Evolutionary conservation across 2,113 vertebrate genomes (phyloP).

Genomic region (Dipodomys stephensi): DNA sequence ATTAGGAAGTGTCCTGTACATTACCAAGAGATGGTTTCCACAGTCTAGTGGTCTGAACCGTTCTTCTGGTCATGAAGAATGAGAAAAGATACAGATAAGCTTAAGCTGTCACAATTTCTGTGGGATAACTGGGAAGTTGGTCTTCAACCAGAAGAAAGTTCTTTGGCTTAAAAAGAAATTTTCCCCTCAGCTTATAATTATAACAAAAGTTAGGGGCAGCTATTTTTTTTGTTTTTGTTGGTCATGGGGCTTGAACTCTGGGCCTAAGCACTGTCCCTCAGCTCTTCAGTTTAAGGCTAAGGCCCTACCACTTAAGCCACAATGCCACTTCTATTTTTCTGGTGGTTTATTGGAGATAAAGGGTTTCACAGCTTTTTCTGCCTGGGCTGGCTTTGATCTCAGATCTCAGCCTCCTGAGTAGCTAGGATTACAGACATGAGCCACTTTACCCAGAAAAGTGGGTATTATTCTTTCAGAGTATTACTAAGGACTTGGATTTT

Average conservation of each 20-base stretch:
- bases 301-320: too few relatives aligned
- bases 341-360: too few relatives aligned
- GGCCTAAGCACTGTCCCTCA: too few relatives aligned
- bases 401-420: too few relatives aligned
- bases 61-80: background rate
- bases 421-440: too few relatives aligned
- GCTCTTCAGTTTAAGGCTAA: too few relatives aligned
- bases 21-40: background rate
- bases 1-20: background rate
- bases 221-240: background rate
- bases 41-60: background rate
- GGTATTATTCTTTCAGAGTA: background rate
- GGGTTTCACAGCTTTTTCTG: too few relatives aligned
- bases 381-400: too few relatives aligned
- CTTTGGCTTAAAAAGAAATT: conserved; percentile 10
- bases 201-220: background rate
- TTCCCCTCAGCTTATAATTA: background rate
- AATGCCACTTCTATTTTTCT: too few relatives aligned
- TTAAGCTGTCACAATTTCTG: conserved; percentile 12
- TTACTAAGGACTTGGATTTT: background rate
- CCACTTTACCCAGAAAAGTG: too few relatives aligned
- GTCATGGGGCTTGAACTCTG: too few relatives aligned
- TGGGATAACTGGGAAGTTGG: background rate
- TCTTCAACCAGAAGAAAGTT: conserved; percentile 6
- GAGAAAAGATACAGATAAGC: background rate